Conservation (phyloP, 2,797 vertebrate species). For the Peromyscus attwateri region DNA sequence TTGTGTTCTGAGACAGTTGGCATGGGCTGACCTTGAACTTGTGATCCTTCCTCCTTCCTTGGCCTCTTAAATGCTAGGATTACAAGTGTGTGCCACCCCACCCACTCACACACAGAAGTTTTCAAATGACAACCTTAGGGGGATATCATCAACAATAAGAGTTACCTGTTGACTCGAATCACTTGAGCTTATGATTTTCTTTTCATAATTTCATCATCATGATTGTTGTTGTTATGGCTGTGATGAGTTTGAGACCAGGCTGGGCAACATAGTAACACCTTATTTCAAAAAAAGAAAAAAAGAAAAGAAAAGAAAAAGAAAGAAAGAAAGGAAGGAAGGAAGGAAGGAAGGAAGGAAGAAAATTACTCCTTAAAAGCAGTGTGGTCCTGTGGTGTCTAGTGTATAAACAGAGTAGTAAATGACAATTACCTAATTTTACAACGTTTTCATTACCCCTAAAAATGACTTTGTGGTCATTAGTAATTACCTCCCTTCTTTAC, state of each 20-base stretch:
- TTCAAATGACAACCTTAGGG: neutral
- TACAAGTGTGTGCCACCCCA: neutral
- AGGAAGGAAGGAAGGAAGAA: neutral
- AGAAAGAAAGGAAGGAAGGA: no score
- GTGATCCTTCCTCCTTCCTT: neutral
- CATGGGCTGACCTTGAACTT: neutral
- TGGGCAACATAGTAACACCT: neutral
- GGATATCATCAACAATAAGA: no score
- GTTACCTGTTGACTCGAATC: neutral
- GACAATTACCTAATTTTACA: neutral
- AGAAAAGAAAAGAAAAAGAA: no score
- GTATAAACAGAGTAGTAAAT: constrained; percentile 6
- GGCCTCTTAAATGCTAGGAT: neutral
- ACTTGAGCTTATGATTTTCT: neutral
- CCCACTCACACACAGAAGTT: neutral
- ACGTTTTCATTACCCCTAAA: neutral
- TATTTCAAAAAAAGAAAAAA: neutral
- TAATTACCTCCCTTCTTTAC: neutral
- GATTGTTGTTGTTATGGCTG: neutral
- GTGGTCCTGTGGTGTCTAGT: neutral
- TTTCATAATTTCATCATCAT: neutral
- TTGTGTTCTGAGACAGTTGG: neutral
- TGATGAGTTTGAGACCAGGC: neutral
- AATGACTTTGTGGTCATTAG: neutral
- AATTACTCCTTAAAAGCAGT: neutral